These are phyloP conservation scores for Lycaena phlaeas DNA, from an alignment of 2,888 invertebrate genomes.

Conservation along the genomic window DNA sequence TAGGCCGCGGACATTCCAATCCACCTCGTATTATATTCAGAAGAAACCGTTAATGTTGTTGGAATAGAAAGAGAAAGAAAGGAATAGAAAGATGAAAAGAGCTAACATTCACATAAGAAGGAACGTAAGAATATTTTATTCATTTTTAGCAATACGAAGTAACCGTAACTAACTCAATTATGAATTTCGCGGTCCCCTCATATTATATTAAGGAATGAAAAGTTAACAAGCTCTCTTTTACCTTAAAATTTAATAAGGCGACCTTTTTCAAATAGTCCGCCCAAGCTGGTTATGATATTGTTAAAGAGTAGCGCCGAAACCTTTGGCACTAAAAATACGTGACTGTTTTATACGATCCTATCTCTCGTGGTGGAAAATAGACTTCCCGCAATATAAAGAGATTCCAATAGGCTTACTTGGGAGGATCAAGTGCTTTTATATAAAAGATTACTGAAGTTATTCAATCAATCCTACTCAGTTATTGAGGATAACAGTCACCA, in stretches of 20 bases:
- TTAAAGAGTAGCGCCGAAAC: constrained; percentile 39
- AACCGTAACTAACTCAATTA: constrained; percentile 5
- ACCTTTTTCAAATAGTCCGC: constrained; percentile 41
- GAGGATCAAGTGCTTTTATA: constrained; percentile 16
- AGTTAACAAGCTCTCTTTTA: constrained; percentile 16
- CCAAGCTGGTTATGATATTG: constrained; percentile 57
- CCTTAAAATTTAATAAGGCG: constrained; percentile 27
- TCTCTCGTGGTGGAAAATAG: constrained; percentile 46
- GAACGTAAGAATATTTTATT: background rate
- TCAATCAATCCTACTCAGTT: constrained; percentile 12
- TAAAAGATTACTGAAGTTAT: constrained; percentile 17
- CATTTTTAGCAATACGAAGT: no score
- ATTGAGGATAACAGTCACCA: constrained; percentile 6
- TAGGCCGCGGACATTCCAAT: no score
- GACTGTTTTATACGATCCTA: constrained; percentile 52
- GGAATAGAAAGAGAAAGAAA: no score
- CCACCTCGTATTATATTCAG: no score
- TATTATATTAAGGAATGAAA: constrained; percentile 2
- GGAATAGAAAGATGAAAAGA: no score
- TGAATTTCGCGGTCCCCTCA: background rate
- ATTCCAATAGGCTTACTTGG: constrained; percentile 20
- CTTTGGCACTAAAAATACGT: constrained; percentile 55
- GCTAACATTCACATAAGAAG: no score
- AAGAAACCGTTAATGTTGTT: no score
- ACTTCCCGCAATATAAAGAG: constrained; percentile 28